phyloP scores from a whole-genome alignment of 2,797 vertebrate species.

The Peromyscus aztecus region DNA sequence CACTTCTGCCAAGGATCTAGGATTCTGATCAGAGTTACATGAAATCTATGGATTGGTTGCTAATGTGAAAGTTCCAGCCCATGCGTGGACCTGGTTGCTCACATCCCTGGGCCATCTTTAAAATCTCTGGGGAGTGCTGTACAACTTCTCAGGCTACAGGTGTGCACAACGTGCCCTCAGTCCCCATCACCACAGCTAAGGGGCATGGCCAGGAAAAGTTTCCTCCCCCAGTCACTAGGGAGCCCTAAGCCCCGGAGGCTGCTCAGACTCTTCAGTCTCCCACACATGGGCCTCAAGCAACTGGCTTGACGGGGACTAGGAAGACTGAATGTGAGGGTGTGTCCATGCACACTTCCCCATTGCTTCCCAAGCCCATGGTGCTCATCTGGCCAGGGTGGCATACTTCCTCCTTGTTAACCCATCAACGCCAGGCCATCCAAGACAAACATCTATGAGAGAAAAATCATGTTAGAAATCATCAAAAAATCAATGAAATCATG shows the following conservation, averaged over 20 bases:
- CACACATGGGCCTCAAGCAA: background rate
- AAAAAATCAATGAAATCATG: too few species aligned
- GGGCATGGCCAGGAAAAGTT: background rate
- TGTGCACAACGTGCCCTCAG: background rate
- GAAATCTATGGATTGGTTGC: too few species aligned
- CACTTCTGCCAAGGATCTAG: background rate
- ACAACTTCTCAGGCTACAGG: background rate
- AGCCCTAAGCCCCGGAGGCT: background rate
- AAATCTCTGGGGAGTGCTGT: background rate
- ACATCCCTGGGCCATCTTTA: background rate
- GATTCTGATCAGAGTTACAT: background rate
- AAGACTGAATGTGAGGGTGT: background rate
- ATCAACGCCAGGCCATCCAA: background rate
- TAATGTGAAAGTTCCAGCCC: background rate
- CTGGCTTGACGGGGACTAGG: background rate
- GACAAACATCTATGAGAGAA: background rate
- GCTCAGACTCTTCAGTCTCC: background rate
- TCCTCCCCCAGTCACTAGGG: background rate
- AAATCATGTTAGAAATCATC: background rate
- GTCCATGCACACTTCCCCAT: background rate
- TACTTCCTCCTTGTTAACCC: background rate
- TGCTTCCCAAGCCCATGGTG: background rate
- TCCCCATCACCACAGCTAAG: background rate
- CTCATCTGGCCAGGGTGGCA: background rate
- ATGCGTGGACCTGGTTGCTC: background rate